Conservation (phyloP, 2,797 vertebrate genomes). For the Sternarchorhynchus goeldii region DNA sequence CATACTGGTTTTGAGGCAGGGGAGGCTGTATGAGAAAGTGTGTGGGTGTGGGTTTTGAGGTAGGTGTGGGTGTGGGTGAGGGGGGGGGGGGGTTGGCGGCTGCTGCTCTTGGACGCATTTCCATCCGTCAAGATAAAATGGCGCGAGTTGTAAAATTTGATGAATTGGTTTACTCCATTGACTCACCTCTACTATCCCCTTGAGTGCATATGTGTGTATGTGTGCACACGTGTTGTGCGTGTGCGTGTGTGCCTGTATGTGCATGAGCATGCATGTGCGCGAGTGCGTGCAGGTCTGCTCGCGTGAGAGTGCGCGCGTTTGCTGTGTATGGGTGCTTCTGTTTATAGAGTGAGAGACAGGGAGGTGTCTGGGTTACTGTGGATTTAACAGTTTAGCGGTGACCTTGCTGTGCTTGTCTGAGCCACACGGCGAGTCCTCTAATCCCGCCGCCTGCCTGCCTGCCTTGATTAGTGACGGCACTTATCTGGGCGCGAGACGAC, state of each 20-base stretch:
- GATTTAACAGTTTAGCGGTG: slow-evolving; percentile 71
- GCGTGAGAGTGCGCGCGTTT: not conserved
- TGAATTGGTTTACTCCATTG: slow-evolving; percentile 77
- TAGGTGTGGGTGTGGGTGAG: not conserved
- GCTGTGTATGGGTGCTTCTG: slow-evolving; percentile 24
- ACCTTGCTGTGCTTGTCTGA: slow-evolving; percentile 79
- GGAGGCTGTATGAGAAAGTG: not conserved
- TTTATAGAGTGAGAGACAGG: slow-evolving; percentile 53
- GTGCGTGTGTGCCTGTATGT: slow-evolving; percentile 40
- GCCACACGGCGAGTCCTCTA: slow-evolving; percentile 80
- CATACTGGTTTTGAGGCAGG: too few relatives aligned
- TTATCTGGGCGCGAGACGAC: slow-evolving; percentile 91
- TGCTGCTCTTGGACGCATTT: slow-evolving; percentile 50
- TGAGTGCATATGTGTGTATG: slow-evolving; percentile 50
- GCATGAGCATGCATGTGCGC: slow-evolving; percentile 13
- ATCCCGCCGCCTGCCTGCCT: slow-evolving; percentile 89
- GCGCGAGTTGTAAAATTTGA: slow-evolving; percentile 67
- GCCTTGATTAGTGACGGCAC: slow-evolving; percentile 94
- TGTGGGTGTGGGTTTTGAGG: not conserved
- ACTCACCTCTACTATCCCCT: slow-evolving; percentile 65
- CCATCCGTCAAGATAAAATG: slow-evolving; percentile 70
- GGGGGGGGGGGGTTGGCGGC: not conserved
- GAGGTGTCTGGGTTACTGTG: slow-evolving; percentile 65
- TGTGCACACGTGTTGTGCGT: slow-evolving; percentile 35
- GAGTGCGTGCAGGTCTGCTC: too few relatives aligned